These are phyloP conservation scores for Rhincodon typus DNA, from an alignment of 2,797 vertebrate genomes.

Conservation along the genomic window DNA sequence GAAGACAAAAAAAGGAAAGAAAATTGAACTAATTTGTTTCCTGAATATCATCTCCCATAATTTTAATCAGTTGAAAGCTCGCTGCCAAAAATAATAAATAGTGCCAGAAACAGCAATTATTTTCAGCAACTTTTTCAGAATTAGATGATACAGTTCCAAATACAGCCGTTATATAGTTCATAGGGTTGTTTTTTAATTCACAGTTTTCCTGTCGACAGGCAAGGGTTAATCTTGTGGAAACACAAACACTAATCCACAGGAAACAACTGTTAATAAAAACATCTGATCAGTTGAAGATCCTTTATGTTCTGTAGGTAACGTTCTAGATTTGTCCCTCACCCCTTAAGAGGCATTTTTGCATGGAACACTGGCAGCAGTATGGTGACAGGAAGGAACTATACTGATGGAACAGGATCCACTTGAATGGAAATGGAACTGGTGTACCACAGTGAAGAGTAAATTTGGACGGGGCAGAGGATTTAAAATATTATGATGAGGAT, in stretches of 20 bases:
- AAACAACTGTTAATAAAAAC: no score
- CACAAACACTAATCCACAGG: background rate
- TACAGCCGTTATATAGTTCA: background rate
- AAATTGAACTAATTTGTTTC: background rate
- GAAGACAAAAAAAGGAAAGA: background rate
- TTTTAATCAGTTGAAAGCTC: background rate
- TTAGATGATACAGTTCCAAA: background rate
- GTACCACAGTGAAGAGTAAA: no score
- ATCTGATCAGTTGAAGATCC: background rate
- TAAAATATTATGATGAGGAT: no score
- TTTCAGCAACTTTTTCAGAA: background rate
- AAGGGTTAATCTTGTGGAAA: conserved; percentile 14
- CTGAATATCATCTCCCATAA: background rate
- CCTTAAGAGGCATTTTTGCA: no score
- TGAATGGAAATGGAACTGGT: no score
- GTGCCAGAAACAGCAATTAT: background rate
- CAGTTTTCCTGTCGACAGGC: background rate
- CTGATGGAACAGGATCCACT: no score
- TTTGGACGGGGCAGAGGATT: no score
- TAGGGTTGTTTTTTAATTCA: background rate
- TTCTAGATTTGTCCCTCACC: background rate
- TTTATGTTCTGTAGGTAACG: background rate
- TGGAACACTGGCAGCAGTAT: no score
- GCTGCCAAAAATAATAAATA: background rate
- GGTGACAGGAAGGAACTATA: no score